phyloP scores from a whole-genome alignment of 2,888 invertebrate genomes.

The Mimachlamys varia region DNA sequence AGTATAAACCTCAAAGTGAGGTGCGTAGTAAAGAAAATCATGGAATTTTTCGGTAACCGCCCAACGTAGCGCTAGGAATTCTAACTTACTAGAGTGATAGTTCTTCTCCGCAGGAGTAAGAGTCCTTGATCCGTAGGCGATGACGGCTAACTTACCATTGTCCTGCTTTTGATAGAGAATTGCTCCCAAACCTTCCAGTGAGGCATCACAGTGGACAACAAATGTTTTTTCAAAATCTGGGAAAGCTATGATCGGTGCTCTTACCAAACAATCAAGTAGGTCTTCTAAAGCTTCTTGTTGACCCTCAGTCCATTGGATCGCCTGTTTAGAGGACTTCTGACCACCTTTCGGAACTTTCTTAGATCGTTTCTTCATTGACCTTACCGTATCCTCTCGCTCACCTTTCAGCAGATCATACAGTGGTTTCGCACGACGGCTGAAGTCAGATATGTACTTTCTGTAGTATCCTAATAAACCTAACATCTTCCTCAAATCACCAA shows the following conservation, averaged over 20 bases:
- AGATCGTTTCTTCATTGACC: background rate
- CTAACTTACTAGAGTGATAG: constrained; percentile 37
- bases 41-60: constrained; percentile 45
- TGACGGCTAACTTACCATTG: constrained; percentile 32
- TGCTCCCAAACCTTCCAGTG: constrained; percentile 36
- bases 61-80: constrained; percentile 45
- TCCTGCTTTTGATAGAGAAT: constrained; percentile 32
- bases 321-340: constrained; percentile 36
- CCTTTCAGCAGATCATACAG: constrained; percentile 43
- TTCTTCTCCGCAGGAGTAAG: constrained; percentile 37
- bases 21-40: constrained; percentile 44
- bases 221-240: constrained; percentile 49
- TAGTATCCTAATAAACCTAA: no score
- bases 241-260: constrained; percentile 43
- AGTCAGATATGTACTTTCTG: no score
- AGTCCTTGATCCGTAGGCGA: constrained; percentile 42
- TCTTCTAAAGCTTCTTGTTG: constrained; percentile 42
- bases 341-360: constrained; percentile 1
- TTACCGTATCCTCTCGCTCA: background rate
- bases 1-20: constrained; percentile 41
- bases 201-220: constrained; percentile 46
- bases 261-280: constrained; percentile 38
- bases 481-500: constrained; percentile 50
- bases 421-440: no score
- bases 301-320: constrained; percentile 41